These are phyloP conservation scores for Agriopis marginaria DNA, from an alignment of 2,888 invertebrate species.

Conservation along the genomic window DNA sequence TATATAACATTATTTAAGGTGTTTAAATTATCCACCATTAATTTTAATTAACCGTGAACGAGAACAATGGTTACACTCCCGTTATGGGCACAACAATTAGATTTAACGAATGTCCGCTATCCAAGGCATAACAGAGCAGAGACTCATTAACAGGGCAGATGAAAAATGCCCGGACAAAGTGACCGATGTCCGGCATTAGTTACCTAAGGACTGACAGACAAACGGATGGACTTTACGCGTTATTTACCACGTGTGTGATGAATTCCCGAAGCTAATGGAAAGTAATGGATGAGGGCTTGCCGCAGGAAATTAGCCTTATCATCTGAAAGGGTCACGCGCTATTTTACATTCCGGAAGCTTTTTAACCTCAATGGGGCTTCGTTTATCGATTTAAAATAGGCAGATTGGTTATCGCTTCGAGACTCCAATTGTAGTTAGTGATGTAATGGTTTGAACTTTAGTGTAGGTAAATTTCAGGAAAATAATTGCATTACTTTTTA, in stretches of 20 bases:
- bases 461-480: no score
- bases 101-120: slow-evolving; percentile 54
- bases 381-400: slow-evolving; percentile 35
- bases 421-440: background rate
- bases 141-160: slow-evolving; percentile 62
- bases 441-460: background rate
- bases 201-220: slow-evolving; percentile 33
- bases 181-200: slow-evolving; percentile 62
- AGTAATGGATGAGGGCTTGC: slow-evolving; percentile 58
- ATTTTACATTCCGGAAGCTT: slow-evolving; percentile 56
- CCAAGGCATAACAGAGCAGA: slow-evolving; percentile 53
- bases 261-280: slow-evolving; percentile 62
- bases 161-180: slow-evolving; percentile 59
- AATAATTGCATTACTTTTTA: no score
- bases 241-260: slow-evolving; percentile 55
- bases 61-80: slow-evolving; percentile 41
- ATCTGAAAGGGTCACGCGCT: slow-evolving; percentile 51
- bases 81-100: slow-evolving; percentile 51
- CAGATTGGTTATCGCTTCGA: background rate
- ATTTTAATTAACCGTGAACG: slow-evolving; percentile 47
- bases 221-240: slow-evolving; percentile 46
- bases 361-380: slow-evolving; percentile 41
- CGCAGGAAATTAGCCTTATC: slow-evolving; percentile 61
- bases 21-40: slow-evolving; percentile 26
- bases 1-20: slow-evolving; percentile 8